Conservation (phyloP, 2,797 vertebrate genomes). For the Hipposideros larvatus region DNA sequence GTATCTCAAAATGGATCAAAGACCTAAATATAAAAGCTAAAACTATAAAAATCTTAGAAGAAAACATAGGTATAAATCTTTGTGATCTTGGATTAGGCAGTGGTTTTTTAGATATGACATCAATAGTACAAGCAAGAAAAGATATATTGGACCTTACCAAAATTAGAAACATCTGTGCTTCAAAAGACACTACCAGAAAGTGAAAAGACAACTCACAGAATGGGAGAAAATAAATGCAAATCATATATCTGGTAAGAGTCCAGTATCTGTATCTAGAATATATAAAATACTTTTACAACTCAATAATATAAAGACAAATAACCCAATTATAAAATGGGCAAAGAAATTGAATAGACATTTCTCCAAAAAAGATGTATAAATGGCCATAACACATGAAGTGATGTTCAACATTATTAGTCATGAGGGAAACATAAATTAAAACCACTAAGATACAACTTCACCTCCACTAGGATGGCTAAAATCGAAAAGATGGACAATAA, state of each 20-base stretch:
- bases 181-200: not conserved
- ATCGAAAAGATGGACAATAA: not conserved
- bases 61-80: not conserved
- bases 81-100: not conserved
- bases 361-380: not conserved
- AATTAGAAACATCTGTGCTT: not conserved
- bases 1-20: not conserved
- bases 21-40: not conserved
- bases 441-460: not conserved
- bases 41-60: not conserved
- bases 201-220: not conserved
- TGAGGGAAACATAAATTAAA: constrained; percentile 20
- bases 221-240: not conserved
- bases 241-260: not conserved
- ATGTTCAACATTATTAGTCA: not conserved
- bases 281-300: not conserved
- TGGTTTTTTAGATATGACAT: not conserved
- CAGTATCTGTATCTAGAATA: not conserved
- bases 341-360: constrained; percentile 4
- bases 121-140: not conserved
- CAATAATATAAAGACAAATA: not conserved
- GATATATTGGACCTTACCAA: not conserved
- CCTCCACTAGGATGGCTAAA: not conserved
- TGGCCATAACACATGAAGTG: not conserved
- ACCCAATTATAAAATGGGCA: constrained; percentile 6